These are phyloP conservation scores for Euura saliciscinereae DNA, from an alignment of 1,140 invertebrate species.

Conservation along the genomic window DNA sequence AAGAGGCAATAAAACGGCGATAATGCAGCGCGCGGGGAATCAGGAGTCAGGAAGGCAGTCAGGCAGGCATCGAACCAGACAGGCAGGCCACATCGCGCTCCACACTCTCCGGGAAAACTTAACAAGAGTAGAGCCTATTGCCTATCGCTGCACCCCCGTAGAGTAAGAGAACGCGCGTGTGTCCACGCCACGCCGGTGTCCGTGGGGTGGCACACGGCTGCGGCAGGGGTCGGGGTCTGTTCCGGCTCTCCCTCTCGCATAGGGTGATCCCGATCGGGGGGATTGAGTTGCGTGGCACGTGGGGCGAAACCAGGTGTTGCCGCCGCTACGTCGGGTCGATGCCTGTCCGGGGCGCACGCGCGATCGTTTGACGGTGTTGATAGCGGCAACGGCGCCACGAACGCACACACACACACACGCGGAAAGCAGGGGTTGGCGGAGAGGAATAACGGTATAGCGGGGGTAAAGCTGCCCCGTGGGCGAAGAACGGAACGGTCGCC, in stretches of 20 bases:
- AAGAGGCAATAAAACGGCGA: background rate
- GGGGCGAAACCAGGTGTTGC: conserved; percentile 56
- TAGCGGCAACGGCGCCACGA: too few relatives aligned
- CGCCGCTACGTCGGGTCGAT: conserved; percentile 51
- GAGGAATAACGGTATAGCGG: background rate
- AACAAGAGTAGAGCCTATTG: background rate
- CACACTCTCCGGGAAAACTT: background rate
- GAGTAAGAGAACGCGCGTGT: conserved; percentile 3
- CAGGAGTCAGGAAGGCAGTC: background rate
- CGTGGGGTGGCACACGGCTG: conserved; percentile 30
- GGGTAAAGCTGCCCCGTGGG: background rate
- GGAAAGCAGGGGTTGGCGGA: background rate
- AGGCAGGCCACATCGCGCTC: background rate
- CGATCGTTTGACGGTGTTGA: conserved; percentile 15
- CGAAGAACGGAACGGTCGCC: background rate
- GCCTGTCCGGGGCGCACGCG: conserved; percentile 43
- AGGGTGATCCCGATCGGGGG: background rate
- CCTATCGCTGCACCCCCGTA: background rate
- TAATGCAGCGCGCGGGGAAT: background rate
- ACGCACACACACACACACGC: too few relatives aligned
- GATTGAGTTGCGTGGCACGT: conserved; percentile 45
- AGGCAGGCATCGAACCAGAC: background rate
- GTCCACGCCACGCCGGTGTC: conserved; percentile 16
- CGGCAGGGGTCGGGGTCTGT: too few relatives aligned
- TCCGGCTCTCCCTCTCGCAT: background rate